A percentile compares a stretch with the other conserved stretches of the same genome.
phyloP scores from a whole-genome alignment of 2,797 vertebrate species.

The Gouania willdenowi region DNA sequence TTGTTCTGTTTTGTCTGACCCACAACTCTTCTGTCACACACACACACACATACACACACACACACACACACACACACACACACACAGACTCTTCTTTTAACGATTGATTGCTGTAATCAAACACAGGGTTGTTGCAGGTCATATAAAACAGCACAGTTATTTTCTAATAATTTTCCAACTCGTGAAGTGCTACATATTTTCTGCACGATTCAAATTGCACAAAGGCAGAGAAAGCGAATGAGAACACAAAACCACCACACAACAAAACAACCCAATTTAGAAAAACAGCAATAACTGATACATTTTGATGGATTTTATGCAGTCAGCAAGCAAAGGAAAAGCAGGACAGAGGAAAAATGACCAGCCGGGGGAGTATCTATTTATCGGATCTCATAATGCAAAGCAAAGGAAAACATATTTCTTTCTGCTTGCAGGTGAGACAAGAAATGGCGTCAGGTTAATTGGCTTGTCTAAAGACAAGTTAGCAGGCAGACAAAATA shows the following conservation, averaged over 20 bases:
- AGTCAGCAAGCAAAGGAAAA: neutral
- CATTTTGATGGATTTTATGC: neutral
- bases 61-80: conserved; percentile 6
- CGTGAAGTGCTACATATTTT: conserved; percentile 27
- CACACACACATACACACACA: neutral
- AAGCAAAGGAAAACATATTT: too few species aligned
- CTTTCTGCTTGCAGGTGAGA: neutral
- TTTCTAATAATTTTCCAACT: conserved; percentile 43
- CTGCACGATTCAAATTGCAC: conserved; percentile 18
- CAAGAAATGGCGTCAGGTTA: conserved; percentile 9
- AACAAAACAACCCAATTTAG: neutral
- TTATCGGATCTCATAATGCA: conserved; percentile 3
- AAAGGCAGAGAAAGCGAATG: conserved; percentile 22
- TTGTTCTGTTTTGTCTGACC: conserved; percentile 43
- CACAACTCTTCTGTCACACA: conserved; percentile 10
- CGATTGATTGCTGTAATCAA: conserved; percentile 60
- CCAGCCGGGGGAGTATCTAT: neutral
- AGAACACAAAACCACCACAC: neutral
- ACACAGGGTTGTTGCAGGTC: conserved; percentile 19
- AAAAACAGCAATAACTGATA: neutral
- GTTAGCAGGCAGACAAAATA: conserved; percentile 15
- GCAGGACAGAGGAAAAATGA: conserved; percentile 1
- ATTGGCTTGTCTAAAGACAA: conserved; percentile 16
- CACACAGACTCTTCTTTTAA: conserved; percentile 1
- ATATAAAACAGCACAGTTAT: conserved; percentile 21